Conservation (phyloP, 2,797 vertebrate species). For the Gambusia yucatana region DNA sequence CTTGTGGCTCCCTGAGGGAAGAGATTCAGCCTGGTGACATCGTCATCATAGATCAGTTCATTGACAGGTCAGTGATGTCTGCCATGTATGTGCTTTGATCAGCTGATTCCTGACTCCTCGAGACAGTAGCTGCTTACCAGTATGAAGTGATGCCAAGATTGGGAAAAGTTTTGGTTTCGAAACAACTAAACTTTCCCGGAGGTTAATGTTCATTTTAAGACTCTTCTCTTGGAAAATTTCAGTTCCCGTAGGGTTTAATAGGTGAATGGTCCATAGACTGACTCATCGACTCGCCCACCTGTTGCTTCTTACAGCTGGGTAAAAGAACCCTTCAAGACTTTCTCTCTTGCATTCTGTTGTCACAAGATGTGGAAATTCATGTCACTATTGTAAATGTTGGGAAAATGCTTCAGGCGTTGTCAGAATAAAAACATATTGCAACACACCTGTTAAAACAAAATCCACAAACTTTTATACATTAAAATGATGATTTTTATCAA, state of each 20-base stretch:
- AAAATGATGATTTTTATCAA: not conserved
- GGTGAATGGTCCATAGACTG: too few species aligned
- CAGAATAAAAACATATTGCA: not conserved
- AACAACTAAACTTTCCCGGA: not conserved
- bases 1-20: constrained; percentile 93
- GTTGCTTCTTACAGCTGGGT: not conserved
- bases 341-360: not conserved
- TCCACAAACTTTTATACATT: not conserved
- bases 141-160: not conserved
- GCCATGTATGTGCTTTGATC: not conserved
- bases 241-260: too few species aligned
- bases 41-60: constrained; percentile 95
- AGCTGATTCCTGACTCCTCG: not conserved
- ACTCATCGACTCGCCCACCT: not conserved
- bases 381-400: not conserved
- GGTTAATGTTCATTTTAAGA: not conserved
- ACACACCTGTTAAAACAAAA: not conserved
- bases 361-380: not conserved
- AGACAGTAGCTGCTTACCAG: not conserved
- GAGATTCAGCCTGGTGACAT: constrained; percentile 97
- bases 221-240: too few species aligned
- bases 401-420: not conserved
- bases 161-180: not conserved
- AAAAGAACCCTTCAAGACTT: not conserved
- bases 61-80: constrained; percentile 85